Evolutionary conservation across 2,888 invertebrate species (phyloP).

Genomic region (Troglohyphantes excavatus): DNA sequence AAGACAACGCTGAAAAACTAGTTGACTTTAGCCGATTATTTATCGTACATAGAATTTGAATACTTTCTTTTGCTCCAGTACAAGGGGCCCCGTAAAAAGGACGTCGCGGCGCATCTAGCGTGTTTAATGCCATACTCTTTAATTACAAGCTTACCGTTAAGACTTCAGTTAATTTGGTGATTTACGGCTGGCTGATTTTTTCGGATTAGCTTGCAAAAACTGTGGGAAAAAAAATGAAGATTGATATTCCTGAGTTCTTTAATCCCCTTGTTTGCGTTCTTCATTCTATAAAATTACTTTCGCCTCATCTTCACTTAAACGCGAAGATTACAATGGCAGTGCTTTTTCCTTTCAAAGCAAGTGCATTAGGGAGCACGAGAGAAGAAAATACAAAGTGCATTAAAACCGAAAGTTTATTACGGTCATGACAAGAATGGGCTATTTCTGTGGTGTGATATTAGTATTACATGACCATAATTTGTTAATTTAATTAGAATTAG

Average conservation of each 20-base stretch:
- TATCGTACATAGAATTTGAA: slow-evolving; percentile 46
- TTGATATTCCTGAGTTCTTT: slow-evolving; percentile 69
- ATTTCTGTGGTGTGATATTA: slow-evolving; percentile 19
- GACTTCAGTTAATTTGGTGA: slow-evolving; percentile 73
- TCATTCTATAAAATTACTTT: slow-evolving; percentile 59
- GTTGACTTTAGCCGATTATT: slow-evolving; percentile 47
- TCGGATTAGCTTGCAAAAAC: slow-evolving; percentile 54
- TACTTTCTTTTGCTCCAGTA: slow-evolving; percentile 30
- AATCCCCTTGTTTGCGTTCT: slow-evolving; percentile 47
- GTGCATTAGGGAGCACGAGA: neutral
- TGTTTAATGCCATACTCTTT: slow-evolving; percentile 65
- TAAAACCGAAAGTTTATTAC: neutral
- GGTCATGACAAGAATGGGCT: slow-evolving; percentile 13
- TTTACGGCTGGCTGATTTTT: slow-evolving; percentile 62
- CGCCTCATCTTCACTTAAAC: slow-evolving; percentile 59
- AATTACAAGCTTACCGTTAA: slow-evolving; percentile 72
- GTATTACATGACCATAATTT: slow-evolving; percentile 7
- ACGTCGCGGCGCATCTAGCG: slow-evolving; percentile 14
- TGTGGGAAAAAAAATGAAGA: slow-evolving; percentile 64
- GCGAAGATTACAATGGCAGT: slow-evolving; percentile 48
- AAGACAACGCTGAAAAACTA: too few relatives aligned
- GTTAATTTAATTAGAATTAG: neutral
- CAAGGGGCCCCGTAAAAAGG: neutral
- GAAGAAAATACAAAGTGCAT: neutral
- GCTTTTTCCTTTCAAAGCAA: slow-evolving; percentile 14